Base-by-base conservation (phyloP, 2,113 vertebrate genomes). In the Pycnonotus jocosus region DNA sequence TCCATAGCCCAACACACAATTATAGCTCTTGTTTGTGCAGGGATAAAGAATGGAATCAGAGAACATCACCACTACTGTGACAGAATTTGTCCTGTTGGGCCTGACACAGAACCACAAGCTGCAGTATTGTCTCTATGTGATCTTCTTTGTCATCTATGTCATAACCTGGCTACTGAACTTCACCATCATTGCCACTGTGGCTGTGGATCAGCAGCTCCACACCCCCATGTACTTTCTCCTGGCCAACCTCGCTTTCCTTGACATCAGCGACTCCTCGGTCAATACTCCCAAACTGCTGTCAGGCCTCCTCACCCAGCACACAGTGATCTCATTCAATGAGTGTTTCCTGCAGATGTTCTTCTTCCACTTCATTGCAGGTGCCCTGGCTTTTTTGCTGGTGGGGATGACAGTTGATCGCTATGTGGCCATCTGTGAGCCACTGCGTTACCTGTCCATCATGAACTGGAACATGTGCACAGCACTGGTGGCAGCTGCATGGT, bases 361-460 rank as follows among this genome's bases (percentile, higher is more conserved):
- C 64, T 87, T 79, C 65, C 84, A 87, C 30, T 79, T 87, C 74
- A 48, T 21, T 31, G 85, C 85, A 18, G 85, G 85, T 8, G 85
- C 85, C 3, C 4, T 79, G 74, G 12, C 48, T 0, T 87, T 87
- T 17, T 3, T 79, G 13, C 74, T 79, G 0, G 8, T 79, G 0
- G 85, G 11, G 9, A 87, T 87, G 85, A 7, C 7, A 0, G 2
- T 48, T 0, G 65, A 87, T 40, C n/a, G 40, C 1, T 87, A 0
- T 0, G 48, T 87, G 65, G 74, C 85, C 74, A 40, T 79, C 40
- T 71, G 3, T 0, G 35, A 71, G n/a, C 85, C 74, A 0, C 74
- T 87, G 65, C 57, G 48, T 65, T 79, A 79, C 57, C 1, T 21
- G 35, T 3, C 48, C 8, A 3, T 79, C 74, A 79, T 87, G 40